phyloP scores from a whole-genome alignment of 1,140 invertebrate genomes.

The Lithobius niger region DNA sequence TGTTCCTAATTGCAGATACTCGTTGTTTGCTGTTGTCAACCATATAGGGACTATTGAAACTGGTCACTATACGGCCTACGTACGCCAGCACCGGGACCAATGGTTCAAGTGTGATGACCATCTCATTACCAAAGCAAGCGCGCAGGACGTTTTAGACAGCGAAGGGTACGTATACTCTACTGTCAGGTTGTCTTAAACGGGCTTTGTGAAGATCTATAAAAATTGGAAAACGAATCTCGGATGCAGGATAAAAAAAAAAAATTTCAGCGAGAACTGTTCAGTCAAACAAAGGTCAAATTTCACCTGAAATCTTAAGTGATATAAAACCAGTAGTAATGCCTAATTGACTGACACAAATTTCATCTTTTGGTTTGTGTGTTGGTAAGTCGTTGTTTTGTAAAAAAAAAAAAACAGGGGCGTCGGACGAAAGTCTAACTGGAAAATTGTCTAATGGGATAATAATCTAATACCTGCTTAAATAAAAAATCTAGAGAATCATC shows the following conservation, averaged over 20 bases:
- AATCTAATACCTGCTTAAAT: too few species aligned
- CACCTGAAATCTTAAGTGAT: not conserved
- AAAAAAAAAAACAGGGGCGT: too few species aligned
- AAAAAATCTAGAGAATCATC: too few species aligned
- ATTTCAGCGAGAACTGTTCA: not conserved
- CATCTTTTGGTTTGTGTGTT: too few species aligned
- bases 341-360: too few species aligned
- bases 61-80: slow-evolving; percentile 91
- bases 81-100: slow-evolving; percentile 74
- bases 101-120: slow-evolving; percentile 99
- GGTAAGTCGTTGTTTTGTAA: too few species aligned
- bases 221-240: not conserved
- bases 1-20: slow-evolving; percentile 48
- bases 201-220: not conserved
- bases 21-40: slow-evolving; percentile 91
- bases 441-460: too few species aligned
- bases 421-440: too few species aligned
- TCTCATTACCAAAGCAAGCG: slow-evolving; percentile 69
- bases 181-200: not conserved
- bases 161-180: slow-evolving; percentile 59
- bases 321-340: not conserved
- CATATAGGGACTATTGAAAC: slow-evolving; percentile 82
- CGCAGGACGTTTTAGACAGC: slow-evolving; percentile 80
- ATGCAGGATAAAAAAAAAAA: not conserved
- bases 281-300: not conserved